Percentiles rank a stretch among this genome's conserved stretches.
phyloP scores from a whole-genome alignment of 2,113 vertebrate genomes.

The Cyphomyrus discorhynchus region DNA sequence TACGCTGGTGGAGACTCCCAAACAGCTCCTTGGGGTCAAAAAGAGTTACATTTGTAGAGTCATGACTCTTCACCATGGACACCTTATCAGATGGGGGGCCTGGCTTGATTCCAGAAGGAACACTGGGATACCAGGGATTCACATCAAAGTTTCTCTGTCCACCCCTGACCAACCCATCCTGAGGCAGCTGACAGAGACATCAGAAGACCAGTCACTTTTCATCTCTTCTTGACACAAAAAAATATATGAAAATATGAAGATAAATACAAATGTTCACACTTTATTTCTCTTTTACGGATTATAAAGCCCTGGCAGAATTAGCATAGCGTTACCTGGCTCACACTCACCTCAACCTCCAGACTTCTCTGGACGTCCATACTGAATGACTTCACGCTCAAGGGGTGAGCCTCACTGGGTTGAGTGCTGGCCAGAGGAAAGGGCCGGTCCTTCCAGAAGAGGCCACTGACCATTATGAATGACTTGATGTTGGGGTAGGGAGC shows the following conservation, averaged over 20 bases:
- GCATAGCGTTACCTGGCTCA: no score
- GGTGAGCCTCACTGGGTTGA: slow-evolving; percentile 37
- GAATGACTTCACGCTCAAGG: not conserved
- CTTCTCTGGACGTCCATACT: not conserved
- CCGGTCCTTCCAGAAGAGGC: slow-evolving; percentile 68
- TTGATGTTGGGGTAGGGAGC: slow-evolving; percentile 67
- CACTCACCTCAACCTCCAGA: not conserved
- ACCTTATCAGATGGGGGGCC: slow-evolving; percentile 29
- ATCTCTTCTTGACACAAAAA: not conserved
- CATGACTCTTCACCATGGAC: slow-evolving; percentile 21
- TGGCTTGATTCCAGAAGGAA: not conserved
- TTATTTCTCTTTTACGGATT: not conserved
- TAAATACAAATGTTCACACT: not conserved
- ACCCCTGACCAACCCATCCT: not conserved
- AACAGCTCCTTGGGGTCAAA: not conserved
- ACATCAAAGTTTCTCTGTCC: not conserved
- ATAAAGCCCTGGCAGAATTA: not conserved
- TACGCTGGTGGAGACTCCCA: slow-evolving; percentile 50
- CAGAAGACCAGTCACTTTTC: not conserved
- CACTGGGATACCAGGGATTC: not conserved
- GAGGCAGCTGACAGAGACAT: not conserved
- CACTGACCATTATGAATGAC: slow-evolving; percentile 49
- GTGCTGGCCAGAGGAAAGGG: slow-evolving; percentile 52
- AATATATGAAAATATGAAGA: not conserved
- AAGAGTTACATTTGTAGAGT: not conserved